Percentiles rank a stretch among this genome's conserved stretches.
phyloP scores from a whole-genome alignment of 2,113 vertebrate species.

The Neomonachus schauinslandi region DNA sequence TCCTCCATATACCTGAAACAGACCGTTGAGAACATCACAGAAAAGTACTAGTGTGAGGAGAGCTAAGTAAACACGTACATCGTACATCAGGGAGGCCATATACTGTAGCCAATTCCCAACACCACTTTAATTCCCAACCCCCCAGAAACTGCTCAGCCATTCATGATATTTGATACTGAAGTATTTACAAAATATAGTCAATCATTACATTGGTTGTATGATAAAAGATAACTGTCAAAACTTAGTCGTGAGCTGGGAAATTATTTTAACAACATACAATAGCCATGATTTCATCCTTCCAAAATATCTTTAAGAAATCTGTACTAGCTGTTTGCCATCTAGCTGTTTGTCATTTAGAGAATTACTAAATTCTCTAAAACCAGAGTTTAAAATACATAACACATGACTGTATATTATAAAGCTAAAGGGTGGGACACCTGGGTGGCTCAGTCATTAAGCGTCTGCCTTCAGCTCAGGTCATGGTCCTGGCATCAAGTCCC shows the following conservation, averaged over 20 bases:
- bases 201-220: background rate
- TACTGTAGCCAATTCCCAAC: background rate
- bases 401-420: background rate
- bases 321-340: background rate
- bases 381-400: background rate
- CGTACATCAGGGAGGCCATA: background rate
- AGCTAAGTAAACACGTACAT: background rate
- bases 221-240: background rate
- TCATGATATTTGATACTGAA: background rate
- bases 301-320: background rate
- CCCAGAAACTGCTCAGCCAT: background rate
- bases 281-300: background rate
- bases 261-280: background rate
- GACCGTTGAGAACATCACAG: background rate
- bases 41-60: background rate
- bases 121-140: background rate
- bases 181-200: background rate
- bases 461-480: no score
- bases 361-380: constrained; percentile 24
- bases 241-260: background rate
- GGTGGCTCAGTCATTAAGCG: no score
- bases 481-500: no score
- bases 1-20: background rate
- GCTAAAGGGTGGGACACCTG: background rate
- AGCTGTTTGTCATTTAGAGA: background rate